A percentile compares a stretch with the other conserved stretches of the same genome.
Evolutionary conservation across 2,888 invertebrate species (phyloP).

Genomic region (Aphelenchoides bicaudatus): DNA sequence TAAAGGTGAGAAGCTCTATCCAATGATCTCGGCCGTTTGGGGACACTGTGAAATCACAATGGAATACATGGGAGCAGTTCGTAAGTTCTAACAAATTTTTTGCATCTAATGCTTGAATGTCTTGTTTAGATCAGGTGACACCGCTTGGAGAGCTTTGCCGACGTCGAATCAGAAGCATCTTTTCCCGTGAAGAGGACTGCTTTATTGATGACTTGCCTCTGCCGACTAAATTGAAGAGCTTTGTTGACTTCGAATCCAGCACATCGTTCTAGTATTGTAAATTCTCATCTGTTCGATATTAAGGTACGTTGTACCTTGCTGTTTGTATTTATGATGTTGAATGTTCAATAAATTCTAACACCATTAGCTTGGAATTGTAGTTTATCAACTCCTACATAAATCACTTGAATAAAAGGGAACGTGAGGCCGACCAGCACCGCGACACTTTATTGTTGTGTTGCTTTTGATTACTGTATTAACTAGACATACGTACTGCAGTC

Average conservation of each 20-base stretch:
- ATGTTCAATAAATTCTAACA: too few species aligned
- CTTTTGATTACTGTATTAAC: too few species aligned
- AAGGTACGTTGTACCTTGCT: too few species aligned
- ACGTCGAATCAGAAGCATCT: constrained; percentile 87
- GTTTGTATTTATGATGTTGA: too few species aligned
- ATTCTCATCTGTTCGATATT: too few species aligned
- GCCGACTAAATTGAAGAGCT: constrained; percentile 86
- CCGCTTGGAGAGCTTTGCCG: constrained; percentile 96
- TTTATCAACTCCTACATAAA: too few species aligned
- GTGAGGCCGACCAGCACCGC: too few species aligned
- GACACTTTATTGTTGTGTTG: too few species aligned
- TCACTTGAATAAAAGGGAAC: too few species aligned
- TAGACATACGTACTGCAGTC: too few species aligned
- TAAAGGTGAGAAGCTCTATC: constrained; percentile 87
- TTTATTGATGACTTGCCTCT: constrained; percentile 80
- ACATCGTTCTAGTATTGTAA: too few species aligned
- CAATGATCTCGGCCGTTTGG: constrained; percentile 98
- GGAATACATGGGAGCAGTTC: constrained; percentile 95
- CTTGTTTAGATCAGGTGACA: constrained; percentile 80
- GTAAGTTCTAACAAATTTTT: constrained; percentile 66
- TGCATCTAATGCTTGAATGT: neutral
- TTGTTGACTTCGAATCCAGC: constrained; percentile 70
- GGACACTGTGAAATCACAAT: constrained; percentile 99
- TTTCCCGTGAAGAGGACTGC: constrained; percentile 79
- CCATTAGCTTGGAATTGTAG: too few species aligned